Conservation (phyloP, 2,113 vertebrate genomes). For the Anoplopoma fimbria region DNA sequence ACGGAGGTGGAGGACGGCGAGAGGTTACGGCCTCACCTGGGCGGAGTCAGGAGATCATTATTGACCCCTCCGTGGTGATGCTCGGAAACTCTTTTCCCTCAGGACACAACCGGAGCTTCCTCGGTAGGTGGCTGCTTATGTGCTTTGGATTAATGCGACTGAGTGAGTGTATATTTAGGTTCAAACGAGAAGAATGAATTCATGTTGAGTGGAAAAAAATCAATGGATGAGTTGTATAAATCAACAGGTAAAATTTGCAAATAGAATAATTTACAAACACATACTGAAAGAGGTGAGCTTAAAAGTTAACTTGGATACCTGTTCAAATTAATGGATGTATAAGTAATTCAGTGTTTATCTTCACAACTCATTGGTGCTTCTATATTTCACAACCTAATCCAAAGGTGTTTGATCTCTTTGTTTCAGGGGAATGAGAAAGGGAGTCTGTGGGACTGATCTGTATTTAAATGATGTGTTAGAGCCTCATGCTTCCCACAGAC, state of each 20-base stretch:
- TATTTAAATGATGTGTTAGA: constrained; percentile 62
- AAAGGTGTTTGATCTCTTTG: constrained; percentile 27
- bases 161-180: background rate
- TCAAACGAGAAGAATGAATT: background rate
- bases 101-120: constrained; percentile 86
- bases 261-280: background rate
- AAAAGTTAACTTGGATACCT: background rate
- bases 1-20: constrained; percentile 87
- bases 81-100: constrained; percentile 88
- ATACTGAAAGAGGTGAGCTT: background rate
- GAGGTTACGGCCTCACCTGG: constrained; percentile 85
- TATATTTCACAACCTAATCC: constrained; percentile 5
- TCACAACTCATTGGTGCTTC: constrained; percentile 4
- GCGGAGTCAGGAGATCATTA: constrained; percentile 87
- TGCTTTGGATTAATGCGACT: background rate
- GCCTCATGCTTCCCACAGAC: constrained; percentile 43
- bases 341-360: constrained; percentile 27
- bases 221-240: background rate
- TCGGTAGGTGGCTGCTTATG: constrained; percentile 78
- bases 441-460: constrained; percentile 48
- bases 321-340: background rate
- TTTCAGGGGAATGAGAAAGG: constrained; percentile 37
- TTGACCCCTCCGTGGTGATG: constrained; percentile 86
- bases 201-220: background rate
- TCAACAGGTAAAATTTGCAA: background rate